A percentile compares a stretch with the other conserved stretches of the same genome.
Evolutionary conservation across 2,888 invertebrate genomes (phyloP).

Genomic region (Dicranocentrus wangi): DNA sequence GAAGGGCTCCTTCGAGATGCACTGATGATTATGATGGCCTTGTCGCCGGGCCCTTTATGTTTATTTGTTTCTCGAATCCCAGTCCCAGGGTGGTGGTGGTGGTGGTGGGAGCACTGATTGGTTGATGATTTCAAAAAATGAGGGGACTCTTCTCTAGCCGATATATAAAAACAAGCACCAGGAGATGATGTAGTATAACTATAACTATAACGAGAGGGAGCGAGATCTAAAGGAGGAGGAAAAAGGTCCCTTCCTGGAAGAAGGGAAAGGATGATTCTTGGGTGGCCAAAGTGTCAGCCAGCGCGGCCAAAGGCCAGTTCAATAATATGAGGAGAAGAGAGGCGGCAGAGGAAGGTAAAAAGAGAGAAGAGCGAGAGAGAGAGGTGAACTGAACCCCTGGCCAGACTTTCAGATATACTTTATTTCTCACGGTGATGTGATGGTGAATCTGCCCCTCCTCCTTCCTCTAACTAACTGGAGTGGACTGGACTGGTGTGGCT

Average conservation of each 20-base stretch:
- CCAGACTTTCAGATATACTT: neutral
- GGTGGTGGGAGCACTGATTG: too few relatives aligned
- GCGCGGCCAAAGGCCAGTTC: constrained; percentile 47
- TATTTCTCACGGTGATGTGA: constrained; percentile 11
- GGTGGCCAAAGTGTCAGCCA: constrained; percentile 43
- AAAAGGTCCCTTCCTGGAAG: neutral
- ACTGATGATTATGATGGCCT: neutral
- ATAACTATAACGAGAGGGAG: too few relatives aligned
- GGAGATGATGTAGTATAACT: too few relatives aligned
- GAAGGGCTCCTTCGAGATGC: neutral
- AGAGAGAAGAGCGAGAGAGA: constrained; percentile 5
- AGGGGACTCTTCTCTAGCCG: too few relatives aligned
- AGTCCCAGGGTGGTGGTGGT: too few relatives aligned
- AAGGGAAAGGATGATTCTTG: constrained; percentile 13
- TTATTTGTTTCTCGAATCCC: too few relatives aligned
- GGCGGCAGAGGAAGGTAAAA: neutral
- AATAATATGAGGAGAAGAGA: too few relatives aligned
- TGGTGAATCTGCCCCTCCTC: constrained; percentile 22
- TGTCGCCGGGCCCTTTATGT: neutral
- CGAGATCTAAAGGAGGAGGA: too few relatives aligned
- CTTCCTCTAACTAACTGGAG: neutral
- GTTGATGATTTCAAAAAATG: too few relatives aligned
- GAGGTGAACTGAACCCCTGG: constrained; percentile 26
- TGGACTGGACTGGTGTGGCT: too few relatives aligned
- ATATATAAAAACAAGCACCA: too few relatives aligned